phyloP scores from a whole-genome alignment of 2,113 vertebrate genomes.

The Spilogale gracilis region DNA sequence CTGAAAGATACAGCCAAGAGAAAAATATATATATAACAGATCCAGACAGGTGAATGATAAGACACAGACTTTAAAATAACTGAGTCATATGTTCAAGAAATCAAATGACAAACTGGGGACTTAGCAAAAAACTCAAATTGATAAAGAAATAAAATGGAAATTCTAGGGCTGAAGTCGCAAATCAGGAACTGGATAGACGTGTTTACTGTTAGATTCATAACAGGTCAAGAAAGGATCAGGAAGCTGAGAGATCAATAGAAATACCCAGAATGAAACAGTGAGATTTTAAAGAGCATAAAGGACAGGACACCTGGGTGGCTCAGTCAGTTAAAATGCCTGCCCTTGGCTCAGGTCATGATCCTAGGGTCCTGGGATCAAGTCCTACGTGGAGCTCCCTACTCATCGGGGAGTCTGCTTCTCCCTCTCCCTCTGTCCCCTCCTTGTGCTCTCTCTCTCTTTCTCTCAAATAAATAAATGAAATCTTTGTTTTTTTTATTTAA shows the following conservation, averaged over 20 bases:
- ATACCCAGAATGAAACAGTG: neutral
- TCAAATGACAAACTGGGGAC: neutral
- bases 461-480: neutral
- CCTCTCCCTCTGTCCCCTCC: neutral
- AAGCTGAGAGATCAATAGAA: neutral
- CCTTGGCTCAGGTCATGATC: neutral
- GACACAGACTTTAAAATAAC: neutral
- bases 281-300: neutral
- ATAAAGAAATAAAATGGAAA: conserved; percentile 1
- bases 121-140: neutral
- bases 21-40: neutral
- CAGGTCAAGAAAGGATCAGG: conserved; percentile 7
- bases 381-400: neutral
- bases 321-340: neutral
- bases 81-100: neutral
- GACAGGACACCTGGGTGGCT: neutral
- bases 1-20: neutral
- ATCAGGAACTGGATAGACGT: neutral
- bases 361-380: neutral
- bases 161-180: neutral
- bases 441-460: neutral
- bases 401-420: neutral
- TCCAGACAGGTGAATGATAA: neutral
- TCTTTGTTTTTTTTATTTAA: neutral
- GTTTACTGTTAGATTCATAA: neutral